These are phyloP conservation scores for Microtus oregoni DNA, from an alignment of 2,113 vertebrate genomes.

Conservation along the genomic window DNA sequence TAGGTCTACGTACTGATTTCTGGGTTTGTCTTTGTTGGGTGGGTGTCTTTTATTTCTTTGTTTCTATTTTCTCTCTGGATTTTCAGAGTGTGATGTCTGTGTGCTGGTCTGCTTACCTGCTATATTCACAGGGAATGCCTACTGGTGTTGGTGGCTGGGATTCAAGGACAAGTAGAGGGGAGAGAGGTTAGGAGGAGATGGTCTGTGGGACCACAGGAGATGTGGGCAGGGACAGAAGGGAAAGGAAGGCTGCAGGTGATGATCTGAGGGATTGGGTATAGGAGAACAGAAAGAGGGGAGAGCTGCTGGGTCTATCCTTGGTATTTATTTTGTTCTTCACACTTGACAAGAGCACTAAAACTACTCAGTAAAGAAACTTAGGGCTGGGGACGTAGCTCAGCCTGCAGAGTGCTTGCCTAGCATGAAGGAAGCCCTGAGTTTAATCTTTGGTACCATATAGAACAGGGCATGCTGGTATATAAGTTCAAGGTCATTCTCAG, in stretches of 20 bases:
- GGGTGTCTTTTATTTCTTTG: not conserved
- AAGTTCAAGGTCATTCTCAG: not conserved
- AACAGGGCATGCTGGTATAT: too few species aligned
- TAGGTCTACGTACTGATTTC: not conserved
- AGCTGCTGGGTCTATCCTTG: not conserved
- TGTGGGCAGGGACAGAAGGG: not conserved
- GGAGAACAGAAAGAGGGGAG: not conserved
- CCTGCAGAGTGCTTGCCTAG: not conserved
- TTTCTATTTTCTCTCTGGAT: not conserved
- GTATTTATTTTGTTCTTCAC: not conserved
- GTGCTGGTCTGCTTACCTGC: not conserved
- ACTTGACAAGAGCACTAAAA: conserved; percentile 17
- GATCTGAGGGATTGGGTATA: not conserved
- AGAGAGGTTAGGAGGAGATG: not conserved
- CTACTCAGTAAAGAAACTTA: not conserved
- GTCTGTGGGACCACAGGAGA: not conserved
- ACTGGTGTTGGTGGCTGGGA: not conserved
- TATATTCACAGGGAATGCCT: not conserved
- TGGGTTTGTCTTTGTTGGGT: not conserved
- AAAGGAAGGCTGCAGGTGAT: not conserved
- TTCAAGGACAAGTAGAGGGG: too few species aligned
- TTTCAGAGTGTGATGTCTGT: not conserved
- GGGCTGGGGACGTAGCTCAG: not conserved
- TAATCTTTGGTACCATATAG: not conserved
- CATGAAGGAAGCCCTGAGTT: not conserved